phyloP scores from a whole-genome alignment of 2,113 vertebrate genomes.

The Lipophrys pholis region DNA sequence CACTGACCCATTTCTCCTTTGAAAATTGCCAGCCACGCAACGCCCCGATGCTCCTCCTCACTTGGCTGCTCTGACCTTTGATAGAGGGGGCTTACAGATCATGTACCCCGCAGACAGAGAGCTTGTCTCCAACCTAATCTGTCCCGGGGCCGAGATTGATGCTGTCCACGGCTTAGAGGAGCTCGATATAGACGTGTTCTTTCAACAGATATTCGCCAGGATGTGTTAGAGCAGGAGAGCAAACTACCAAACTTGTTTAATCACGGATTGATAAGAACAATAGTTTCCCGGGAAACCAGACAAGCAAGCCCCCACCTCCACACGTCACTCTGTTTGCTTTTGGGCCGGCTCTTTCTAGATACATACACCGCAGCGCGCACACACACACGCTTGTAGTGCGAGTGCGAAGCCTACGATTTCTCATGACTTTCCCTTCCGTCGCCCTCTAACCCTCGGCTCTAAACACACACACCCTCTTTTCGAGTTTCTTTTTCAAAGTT shows the following conservation, averaged over 20 bases:
- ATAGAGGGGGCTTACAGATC: conserved; percentile 55
- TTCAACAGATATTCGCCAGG: conserved; percentile 58
- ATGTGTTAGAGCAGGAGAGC: conserved; percentile 68
- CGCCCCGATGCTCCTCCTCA: conserved; percentile 35
- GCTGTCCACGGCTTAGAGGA: conserved; percentile 45
- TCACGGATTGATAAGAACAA: conserved; percentile 74
- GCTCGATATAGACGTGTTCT: conserved; percentile 43
- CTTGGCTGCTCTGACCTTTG: conserved; percentile 61
- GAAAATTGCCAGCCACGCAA: conserved; percentile 45
- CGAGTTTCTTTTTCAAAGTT: conserved; percentile 48
- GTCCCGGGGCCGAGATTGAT: conserved; percentile 59
- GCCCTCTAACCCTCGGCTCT: conserved; percentile 32
- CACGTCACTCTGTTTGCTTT: conserved; percentile 69
- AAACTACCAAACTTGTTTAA: conserved; percentile 73
- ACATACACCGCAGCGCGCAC: conserved; percentile 48
- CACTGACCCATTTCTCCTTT: conserved; percentile 49
- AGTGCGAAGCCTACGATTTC: conserved; percentile 21
- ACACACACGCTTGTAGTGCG: conserved; percentile 12
- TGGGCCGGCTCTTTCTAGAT: conserved; percentile 54
- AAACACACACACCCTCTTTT: conserved; percentile 1
- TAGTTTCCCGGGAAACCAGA: conserved; percentile 69
- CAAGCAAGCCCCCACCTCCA: conserved; percentile 40
- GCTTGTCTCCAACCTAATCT: conserved; percentile 60
- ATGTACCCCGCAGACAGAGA: conserved; percentile 41
- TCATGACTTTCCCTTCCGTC: neutral